A percentile compares a stretch with the other conserved stretches of the same genome.
Evolutionary conservation across 2,888 invertebrate genomes (phyloP).

Genomic region (Vanessa cardui): DNA sequence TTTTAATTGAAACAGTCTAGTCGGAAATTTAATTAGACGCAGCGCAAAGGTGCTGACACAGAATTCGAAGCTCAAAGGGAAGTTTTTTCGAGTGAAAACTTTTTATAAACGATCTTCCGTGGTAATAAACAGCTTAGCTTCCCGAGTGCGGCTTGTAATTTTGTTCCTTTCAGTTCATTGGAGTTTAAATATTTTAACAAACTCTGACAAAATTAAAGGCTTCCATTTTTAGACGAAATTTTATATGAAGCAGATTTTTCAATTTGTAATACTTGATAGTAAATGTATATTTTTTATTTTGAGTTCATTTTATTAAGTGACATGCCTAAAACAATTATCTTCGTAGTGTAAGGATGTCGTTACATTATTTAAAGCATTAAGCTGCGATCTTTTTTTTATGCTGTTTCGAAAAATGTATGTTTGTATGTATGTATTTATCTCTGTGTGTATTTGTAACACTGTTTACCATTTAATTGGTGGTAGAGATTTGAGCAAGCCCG

Average conservation of each 20-base stretch:
- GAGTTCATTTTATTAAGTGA: too few relatives aligned
- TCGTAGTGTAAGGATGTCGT: too few relatives aligned
- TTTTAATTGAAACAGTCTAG: conserved; percentile 32
- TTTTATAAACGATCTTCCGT: conserved; percentile 31
- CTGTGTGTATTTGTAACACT: too few relatives aligned
- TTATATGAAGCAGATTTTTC: neutral
- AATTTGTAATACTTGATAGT: too few relatives aligned
- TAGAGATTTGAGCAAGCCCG: too few relatives aligned
- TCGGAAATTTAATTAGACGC: conserved; percentile 33
- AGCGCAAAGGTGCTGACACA: conserved; percentile 19
- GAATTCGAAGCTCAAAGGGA: conserved; percentile 30
- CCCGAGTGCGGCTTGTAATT: conserved; percentile 35
- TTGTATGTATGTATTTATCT: too few relatives aligned
- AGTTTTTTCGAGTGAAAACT: conserved; percentile 30
- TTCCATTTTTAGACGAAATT: neutral
- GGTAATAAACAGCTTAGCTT: conserved; percentile 40
- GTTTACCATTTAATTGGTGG: too few relatives aligned
- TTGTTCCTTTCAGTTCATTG: conserved; percentile 37
- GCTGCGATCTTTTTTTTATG: too few relatives aligned
- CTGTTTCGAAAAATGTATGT: too few relatives aligned
- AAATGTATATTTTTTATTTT: too few relatives aligned
- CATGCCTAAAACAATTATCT: too few relatives aligned
- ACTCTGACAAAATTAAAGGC: neutral
- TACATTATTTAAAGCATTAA: too few relatives aligned
- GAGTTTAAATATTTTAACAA: conserved; percentile 28